Evolutionary conservation across 2,888 invertebrate genomes (phyloP), one percentile per base, ranked within the genome.

Genomic region (Plusia festucae): DNA sequence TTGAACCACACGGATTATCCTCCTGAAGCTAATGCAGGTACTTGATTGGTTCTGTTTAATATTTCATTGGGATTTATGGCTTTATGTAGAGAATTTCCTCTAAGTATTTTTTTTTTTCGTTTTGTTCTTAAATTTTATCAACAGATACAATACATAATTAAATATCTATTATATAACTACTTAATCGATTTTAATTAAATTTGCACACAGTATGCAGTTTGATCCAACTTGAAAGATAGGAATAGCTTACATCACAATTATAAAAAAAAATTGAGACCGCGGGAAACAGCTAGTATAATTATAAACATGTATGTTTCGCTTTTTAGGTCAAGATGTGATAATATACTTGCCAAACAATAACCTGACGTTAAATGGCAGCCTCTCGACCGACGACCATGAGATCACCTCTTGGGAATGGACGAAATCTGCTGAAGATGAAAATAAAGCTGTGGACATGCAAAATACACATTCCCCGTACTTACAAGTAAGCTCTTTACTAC

Each of bases 351-450:
- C 99, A 0, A 97, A 97, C 87, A 98, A 98, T 86, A 96, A 96
- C 82, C 96, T 98, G 11, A 98, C 97, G 0, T 93, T 99, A 24
- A 98, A 98, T 89, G 99, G 99, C 5, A 99, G 98, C 82, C 95
- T 97, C 67, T 99, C 99, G 71, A 97, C 98, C 0, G 99, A 99
- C 86, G 99, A 99, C 91, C 98, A 98, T 83, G 98, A 98, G 79
- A 99, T 99, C 81, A 97, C 97, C 0, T 98, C 97, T 24, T 99
- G 99, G 98, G 99, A 99, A 90, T 99, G 99, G 99, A 98, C 98
- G 0, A 99, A 99, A 88, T 97, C 98, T 57, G 96, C 97, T 0
- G 97, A 97, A 55, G 98, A 98, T 85, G 97, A 98, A 75, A 97
- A 98, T 77, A 98, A 98, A 87, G 98, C 98, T 0, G 99, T 98